Conservation (phyloP, 2,888 invertebrate species). For the Micoletzkya japonica region DNA sequence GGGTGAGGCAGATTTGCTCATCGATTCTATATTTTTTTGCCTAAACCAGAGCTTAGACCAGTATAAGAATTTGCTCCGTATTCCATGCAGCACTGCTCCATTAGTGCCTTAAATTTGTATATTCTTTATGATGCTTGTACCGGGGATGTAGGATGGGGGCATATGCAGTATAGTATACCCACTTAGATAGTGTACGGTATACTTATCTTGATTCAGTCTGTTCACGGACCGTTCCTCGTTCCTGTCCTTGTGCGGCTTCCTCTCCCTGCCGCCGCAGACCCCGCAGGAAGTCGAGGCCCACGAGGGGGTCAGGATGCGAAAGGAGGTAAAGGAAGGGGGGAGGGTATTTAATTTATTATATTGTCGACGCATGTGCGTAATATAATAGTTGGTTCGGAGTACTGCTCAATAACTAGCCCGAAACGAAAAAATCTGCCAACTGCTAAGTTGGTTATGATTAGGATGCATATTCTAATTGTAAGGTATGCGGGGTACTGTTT, state of each 20-base stretch:
- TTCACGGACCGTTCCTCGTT: constrained; percentile 11
- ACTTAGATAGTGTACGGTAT: not conserved
- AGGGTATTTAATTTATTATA: not conserved
- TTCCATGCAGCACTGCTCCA: too few relatives aligned
- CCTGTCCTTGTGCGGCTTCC: constrained; percentile 6
- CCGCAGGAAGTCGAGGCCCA: not conserved
- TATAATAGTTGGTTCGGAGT: too few relatives aligned
- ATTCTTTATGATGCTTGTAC: not conserved
- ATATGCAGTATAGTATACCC: not conserved
- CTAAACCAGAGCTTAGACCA: too few relatives aligned
- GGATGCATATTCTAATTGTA: too few relatives aligned
- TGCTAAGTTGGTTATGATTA: too few relatives aligned
- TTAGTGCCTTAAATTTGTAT: too few relatives aligned
- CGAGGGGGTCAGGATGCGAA: constrained; percentile 14
- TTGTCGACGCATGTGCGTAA: too few relatives aligned
- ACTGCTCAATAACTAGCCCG: too few relatives aligned
- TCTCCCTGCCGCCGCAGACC: not conserved
- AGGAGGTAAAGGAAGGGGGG: constrained; percentile 3
- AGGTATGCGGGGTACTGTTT: too few relatives aligned
- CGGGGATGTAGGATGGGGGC: not conserved
- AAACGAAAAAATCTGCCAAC: too few relatives aligned
- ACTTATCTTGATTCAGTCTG: not conserved
- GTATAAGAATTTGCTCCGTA: too few relatives aligned
- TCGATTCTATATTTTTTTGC: too few relatives aligned
- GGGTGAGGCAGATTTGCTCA: not conserved